A percentile compares a stretch with the other conserved stretches of the same genome.
These are phyloP conservation scores for Varroa destructor DNA, from an alignment of 1,140 invertebrate species.

Conservation along the genomic window DNA sequence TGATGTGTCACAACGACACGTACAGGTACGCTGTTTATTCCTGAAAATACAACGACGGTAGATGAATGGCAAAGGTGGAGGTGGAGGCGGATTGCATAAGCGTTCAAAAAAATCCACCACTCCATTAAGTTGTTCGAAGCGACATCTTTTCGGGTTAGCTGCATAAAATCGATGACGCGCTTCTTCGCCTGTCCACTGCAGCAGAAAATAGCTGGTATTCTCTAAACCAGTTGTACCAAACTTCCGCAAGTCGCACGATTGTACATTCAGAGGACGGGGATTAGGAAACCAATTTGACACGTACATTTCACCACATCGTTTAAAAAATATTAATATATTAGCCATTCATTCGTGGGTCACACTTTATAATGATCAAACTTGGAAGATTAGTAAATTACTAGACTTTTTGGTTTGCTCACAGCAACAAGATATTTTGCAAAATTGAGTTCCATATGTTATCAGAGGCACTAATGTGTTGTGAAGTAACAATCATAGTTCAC, in stretches of 20 bases:
- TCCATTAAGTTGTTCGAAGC: background rate
- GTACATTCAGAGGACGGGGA: conserved; percentile 4
- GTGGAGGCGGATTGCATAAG: conserved; percentile 10
- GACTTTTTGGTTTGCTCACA: too few relatives aligned
- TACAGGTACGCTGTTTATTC: conserved; percentile 10
- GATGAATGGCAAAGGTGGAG: conserved; percentile 8
- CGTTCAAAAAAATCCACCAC: background rate
- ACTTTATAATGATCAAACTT: too few relatives aligned
- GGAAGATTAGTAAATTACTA: too few relatives aligned
- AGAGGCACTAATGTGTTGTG: too few relatives aligned
- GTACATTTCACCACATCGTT: background rate
- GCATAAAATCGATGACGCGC: conserved; percentile 15
- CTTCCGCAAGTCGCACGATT: background rate
- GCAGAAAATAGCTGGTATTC: conserved; percentile 24
- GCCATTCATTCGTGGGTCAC: too few relatives aligned
- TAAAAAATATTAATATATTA: background rate
- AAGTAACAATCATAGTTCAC: too few relatives aligned
- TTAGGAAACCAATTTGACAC: conserved; percentile 14
- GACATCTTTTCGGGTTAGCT: background rate
- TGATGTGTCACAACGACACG: background rate
- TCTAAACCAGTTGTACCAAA: conserved; percentile 21
- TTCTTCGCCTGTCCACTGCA: conserved; percentile 11
- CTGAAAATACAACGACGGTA: background rate
- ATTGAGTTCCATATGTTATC: too few relatives aligned
- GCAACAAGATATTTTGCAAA: too few relatives aligned